A percentile compares a stretch with the other conserved stretches of the same genome.
These are phyloP conservation scores for Ecdyonurus torrentis DNA, from an alignment of 2,888 invertebrate species.

Conservation along the genomic window DNA sequence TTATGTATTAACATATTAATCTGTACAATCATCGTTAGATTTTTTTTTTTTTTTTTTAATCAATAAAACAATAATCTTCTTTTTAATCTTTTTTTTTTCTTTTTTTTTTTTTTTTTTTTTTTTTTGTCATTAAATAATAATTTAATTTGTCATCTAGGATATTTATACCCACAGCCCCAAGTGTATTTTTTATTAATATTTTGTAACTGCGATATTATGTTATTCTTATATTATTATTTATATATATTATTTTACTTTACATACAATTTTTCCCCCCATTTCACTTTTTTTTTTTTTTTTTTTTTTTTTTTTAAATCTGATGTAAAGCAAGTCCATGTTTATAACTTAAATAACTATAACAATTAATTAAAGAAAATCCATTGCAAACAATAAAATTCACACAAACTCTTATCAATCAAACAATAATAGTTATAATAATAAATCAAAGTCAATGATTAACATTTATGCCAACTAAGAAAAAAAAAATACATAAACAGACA, in stretches of 20 bases:
- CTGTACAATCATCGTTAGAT: neutral
- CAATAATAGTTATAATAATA: too few relatives aligned
- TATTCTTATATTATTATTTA: too few relatives aligned
- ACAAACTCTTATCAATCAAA: too few relatives aligned
- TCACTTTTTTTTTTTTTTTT: too few relatives aligned
- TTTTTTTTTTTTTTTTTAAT: neutral
- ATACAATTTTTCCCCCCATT: neutral
- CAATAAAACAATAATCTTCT: neutral
- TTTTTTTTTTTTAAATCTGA: too few relatives aligned
- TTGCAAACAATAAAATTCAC: too few relatives aligned
- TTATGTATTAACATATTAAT: too few relatives aligned
- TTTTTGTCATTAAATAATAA: neutral
- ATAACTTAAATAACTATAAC: too few relatives aligned
- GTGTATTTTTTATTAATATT: neutral
- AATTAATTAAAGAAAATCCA: too few relatives aligned
- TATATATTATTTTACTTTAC: neutral
- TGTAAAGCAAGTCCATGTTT: too few relatives aligned
- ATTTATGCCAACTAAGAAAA: neutral
- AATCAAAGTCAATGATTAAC: too few relatives aligned
- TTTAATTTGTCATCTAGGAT: neutral
- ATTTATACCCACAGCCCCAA: slow-evolving; percentile 1
- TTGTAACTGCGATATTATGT: too few relatives aligned
- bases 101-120: neutral
- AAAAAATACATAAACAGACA: neutral
- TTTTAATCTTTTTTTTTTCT: neutral